These are phyloP conservation scores for Tetramorium bicarinatum DNA, from an alignment of 2,888 invertebrate genomes.

Conservation along the genomic window DNA sequence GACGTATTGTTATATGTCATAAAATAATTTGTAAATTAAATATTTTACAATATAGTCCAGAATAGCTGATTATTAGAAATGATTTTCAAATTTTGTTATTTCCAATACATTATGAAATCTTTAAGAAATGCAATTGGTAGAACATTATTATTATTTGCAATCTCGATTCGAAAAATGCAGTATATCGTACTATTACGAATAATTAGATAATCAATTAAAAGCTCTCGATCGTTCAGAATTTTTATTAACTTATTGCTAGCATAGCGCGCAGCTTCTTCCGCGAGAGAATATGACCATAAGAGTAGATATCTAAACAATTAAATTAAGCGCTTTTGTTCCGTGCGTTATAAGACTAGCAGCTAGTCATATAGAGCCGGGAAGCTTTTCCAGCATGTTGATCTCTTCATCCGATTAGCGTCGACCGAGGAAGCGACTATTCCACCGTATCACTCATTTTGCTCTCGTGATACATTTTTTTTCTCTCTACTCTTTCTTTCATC, in stretches of 20 bases:
- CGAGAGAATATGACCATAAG: not conserved
- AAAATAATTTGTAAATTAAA: conserved; percentile 50
- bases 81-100: not conserved
- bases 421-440: conserved; percentile 65
- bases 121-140: not conserved
- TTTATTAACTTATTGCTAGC: not conserved
- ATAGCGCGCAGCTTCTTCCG: conserved; percentile 3
- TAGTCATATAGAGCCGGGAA: conserved; percentile 68
- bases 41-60: not conserved
- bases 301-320: conserved; percentile 30
- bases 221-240: not conserved
- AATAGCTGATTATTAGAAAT: not conserved
- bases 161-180: not conserved
- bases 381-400: conserved; percentile 83
- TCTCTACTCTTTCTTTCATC: conserved; percentile 1
- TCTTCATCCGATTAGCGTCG: conserved; percentile 83
- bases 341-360: conserved; percentile 60
- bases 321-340: conserved; percentile 32
- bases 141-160: not conserved
- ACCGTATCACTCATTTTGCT: conserved; percentile 57
- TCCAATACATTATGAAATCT: not conserved
- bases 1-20: conserved; percentile 7
- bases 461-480: conserved; percentile 35
- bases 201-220: not conserved
- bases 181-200: not conserved